Evolutionary conservation across 2,888 invertebrate genomes (phyloP).

Genomic region (Anodontia alba): DNA sequence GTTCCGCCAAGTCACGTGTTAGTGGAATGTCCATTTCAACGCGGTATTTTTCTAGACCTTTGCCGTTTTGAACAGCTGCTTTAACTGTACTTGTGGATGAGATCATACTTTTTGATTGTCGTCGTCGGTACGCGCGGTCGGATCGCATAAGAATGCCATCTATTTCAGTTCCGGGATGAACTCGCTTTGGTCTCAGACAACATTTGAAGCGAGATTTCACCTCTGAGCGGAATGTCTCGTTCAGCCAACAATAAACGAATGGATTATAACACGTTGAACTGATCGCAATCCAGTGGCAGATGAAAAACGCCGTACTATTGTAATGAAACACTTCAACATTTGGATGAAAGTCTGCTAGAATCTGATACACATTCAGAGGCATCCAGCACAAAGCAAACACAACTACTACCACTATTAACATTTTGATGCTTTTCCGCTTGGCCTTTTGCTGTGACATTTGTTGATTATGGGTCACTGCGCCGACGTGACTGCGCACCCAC

Average conservation of each 20-base stretch:
- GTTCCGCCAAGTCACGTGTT: constrained; percentile 46
- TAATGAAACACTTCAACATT: constrained; percentile 78
- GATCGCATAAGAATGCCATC: constrained; percentile 62
- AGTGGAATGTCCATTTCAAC: constrained; percentile 37
- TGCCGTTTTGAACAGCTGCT: constrained; percentile 21
- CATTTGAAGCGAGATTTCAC: constrained; percentile 80
- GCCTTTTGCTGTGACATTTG: constrained; percentile 82
- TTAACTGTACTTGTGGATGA: constrained; percentile 20
- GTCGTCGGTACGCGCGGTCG: constrained; percentile 52
- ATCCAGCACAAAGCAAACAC: constrained; percentile 86
- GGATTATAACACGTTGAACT: constrained; percentile 86
- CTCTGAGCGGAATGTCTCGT: constrained; percentile 85
- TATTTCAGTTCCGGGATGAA: constrained; percentile 62
- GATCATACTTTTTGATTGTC: constrained; percentile 42
- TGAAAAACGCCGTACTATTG: constrained; percentile 83
- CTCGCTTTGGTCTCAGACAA: constrained; percentile 64
- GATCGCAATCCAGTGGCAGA: constrained; percentile 86
- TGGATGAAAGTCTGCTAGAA: constrained; percentile 83
- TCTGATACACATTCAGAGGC: constrained; percentile 86
- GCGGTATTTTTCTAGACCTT: constrained; percentile 38
- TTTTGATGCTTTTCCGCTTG: constrained; percentile 85
- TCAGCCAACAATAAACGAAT: constrained; percentile 86
- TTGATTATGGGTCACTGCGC: constrained; percentile 84
- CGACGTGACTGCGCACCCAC: constrained; percentile 83
- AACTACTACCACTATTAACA: constrained; percentile 85